phyloP scores from a whole-genome alignment of 2,797 vertebrate genomes.

The Mycteria americana region DNA sequence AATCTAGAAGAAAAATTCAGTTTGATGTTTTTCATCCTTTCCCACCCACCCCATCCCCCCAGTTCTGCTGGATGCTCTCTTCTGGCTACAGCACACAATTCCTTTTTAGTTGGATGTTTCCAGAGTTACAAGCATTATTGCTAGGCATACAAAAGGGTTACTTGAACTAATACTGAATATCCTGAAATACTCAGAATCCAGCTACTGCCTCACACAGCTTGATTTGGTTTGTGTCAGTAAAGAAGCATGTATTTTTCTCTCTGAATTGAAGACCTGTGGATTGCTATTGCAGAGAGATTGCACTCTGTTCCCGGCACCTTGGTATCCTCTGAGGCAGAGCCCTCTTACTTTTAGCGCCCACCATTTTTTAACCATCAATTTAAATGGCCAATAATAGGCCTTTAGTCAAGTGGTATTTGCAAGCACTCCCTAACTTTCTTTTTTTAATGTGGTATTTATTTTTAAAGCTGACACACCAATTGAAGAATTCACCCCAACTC shows the following conservation, averaged over 20 bases:
- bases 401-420: conserved; percentile 33
- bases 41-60: neutral
- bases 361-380: conserved; percentile 3
- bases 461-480: conserved; percentile 93
- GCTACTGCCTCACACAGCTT: neutral
- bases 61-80: neutral
- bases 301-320: conserved; percentile 1
- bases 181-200: neutral
- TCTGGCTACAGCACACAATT: neutral
- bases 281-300: neutral
- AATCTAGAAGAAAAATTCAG: neutral
- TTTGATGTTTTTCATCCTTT: neutral
- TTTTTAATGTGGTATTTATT: conserved; percentile 50
- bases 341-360: neutral
- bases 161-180: neutral
- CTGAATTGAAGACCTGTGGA: conserved; percentile 6
- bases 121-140: conserved; percentile 12
- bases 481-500: conserved; percentile 96
- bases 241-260: neutral
- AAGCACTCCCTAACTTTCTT: conserved; percentile 49
- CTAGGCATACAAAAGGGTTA: neutral
- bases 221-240: neutral
- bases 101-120: neutral
- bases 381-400: neutral
- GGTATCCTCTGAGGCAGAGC: neutral